phyloP scores from a whole-genome alignment of 2,888 invertebrate species.

The Ceriagrion tenellum region DNA sequence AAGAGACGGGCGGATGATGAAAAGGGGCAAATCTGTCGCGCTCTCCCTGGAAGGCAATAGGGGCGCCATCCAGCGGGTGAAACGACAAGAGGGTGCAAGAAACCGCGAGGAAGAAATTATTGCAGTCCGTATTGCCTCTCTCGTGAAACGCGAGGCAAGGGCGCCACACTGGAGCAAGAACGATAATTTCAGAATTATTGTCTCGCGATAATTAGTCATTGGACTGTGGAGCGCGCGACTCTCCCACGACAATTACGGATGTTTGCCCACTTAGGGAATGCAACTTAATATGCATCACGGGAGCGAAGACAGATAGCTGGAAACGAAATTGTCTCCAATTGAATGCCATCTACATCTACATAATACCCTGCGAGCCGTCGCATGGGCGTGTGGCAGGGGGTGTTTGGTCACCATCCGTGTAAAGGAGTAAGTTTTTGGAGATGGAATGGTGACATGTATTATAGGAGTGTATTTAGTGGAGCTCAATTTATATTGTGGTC shows the following conservation, averaged over 20 bases:
- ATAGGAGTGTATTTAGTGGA: too few species aligned
- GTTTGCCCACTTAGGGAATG: not conserved
- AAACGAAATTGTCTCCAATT: too few species aligned
- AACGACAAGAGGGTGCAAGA: not conserved
- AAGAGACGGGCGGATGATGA: not conserved
- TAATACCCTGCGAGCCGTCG: too few species aligned
- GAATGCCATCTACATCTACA: too few species aligned
- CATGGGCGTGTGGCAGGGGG: too few species aligned
- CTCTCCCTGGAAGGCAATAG: not conserved
- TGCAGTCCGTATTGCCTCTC: constrained; percentile 41
- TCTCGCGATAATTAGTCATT: not conserved
- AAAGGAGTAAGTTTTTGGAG: too few species aligned
- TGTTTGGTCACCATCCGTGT: too few species aligned
- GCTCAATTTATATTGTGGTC: too few species aligned
- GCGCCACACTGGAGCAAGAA: not conserved
- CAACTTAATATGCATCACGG: not conserved
- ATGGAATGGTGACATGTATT: too few species aligned
- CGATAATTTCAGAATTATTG: constrained; percentile 43
- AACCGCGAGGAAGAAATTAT: constrained; percentile 34
- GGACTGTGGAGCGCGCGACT: too few species aligned
- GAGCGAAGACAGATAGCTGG: too few species aligned
- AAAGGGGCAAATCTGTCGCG: not conserved
- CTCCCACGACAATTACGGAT: constrained; percentile 27
- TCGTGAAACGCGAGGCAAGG: not conserved
- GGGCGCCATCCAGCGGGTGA: not conserved